These are phyloP conservation scores for Megalops cyprinoides DNA, from an alignment of 2,797 vertebrate species.

Conservation along the genomic window DNA sequence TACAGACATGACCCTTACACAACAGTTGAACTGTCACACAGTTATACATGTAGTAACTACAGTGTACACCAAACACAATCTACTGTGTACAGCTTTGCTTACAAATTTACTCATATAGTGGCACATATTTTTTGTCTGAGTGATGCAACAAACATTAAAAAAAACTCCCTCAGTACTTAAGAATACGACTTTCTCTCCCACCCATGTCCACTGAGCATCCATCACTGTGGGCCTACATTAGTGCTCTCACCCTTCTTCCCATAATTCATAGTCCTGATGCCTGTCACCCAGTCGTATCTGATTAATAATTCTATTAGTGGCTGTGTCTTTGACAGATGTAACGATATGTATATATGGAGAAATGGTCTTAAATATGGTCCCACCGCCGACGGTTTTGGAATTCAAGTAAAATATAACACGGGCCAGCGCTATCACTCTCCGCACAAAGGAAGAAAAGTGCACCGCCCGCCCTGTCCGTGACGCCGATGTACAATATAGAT, in stretches of 20 bases:
- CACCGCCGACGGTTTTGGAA: neutral
- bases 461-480: neutral
- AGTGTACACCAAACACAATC: neutral
- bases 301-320: neutral
- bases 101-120: neutral
- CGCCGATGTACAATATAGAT: neutral
- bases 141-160: neutral
- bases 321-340: neutral
- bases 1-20: too few species aligned
- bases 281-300: neutral
- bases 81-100: constrained; percentile 2
- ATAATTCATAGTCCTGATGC: neutral
- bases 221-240: neutral
- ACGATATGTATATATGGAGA: neutral
- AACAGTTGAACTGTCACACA: too few species aligned
- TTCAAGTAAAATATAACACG: neutral
- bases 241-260: neutral
- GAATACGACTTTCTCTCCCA: neutral
- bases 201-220: neutral
- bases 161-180: neutral
- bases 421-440: neutral
- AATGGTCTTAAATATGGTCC: neutral
- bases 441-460: neutral
- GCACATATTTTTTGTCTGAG: neutral
- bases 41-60: neutral